phyloP scores from a whole-genome alignment of 2,888 invertebrate genomes.

The Oxycera nigricornis region DNA sequence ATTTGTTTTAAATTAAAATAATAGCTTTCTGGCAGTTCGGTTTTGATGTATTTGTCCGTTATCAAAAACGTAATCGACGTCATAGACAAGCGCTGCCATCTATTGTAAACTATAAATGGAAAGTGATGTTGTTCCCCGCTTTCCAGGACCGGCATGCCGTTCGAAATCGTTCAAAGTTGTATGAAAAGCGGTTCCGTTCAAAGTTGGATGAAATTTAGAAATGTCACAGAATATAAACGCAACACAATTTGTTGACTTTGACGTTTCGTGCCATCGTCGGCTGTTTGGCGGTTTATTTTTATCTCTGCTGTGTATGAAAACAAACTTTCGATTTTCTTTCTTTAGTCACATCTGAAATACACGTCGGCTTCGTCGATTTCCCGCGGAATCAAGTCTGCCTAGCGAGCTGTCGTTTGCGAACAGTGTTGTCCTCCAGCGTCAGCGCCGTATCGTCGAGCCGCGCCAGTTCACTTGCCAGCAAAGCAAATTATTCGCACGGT shows the following conservation, averaged over 20 bases:
- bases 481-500: neutral
- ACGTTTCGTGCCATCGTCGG: constrained; percentile 6
- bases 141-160: too few species aligned
- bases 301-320: neutral
- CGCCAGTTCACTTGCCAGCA: neutral
- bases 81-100: neutral
- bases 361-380: neutral
- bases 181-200: too few species aligned
- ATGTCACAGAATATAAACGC: neutral
- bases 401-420: neutral
- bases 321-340: neutral
- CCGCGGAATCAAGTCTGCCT: neutral
- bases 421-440: neutral
- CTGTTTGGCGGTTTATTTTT: constrained; percentile 5
- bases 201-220: neutral
- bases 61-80: neutral
- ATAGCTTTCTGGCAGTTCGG: too few species aligned
- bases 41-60: neutral
- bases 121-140: too few species aligned
- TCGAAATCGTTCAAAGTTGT: too few species aligned
- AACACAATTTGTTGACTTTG: neutral
- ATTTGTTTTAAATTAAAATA: too few species aligned
- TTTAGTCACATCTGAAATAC: neutral
- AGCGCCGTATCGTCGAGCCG: neutral
- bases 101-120: neutral